These are phyloP conservation scores for Zaprionus vittiger DNA, from an alignment of 1,140 invertebrate genomes.

Conservation along the genomic window DNA sequence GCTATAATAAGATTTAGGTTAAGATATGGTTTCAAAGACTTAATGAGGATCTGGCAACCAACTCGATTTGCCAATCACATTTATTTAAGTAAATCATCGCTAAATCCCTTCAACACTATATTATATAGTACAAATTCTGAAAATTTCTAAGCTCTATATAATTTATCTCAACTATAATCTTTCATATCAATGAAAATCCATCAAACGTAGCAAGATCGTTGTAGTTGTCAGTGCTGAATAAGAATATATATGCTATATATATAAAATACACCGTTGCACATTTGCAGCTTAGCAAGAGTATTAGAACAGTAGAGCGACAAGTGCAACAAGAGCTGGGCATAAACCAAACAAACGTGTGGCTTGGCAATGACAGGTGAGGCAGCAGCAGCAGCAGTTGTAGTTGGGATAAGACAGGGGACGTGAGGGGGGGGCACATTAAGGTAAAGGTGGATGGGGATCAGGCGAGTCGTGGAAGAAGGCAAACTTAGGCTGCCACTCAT, in stretches of 20 bases:
- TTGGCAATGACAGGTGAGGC: constrained; percentile 52
- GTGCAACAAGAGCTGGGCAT: constrained; percentile 18
- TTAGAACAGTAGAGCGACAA: constrained; percentile 6
- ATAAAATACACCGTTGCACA: not conserved
- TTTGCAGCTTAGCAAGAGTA: not conserved
- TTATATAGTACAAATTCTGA: not conserved
- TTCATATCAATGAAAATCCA: not conserved
- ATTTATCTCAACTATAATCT: too few species aligned
- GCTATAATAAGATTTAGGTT: too few species aligned
- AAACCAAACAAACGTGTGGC: constrained; percentile 53
- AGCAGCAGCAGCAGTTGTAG: too few species aligned
- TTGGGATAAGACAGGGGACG: not conserved
- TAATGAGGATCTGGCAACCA: too few species aligned
- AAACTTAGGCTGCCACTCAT: constrained; percentile 74
- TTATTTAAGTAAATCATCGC: too few species aligned
- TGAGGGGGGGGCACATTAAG: not conserved
- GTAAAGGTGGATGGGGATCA: not conserved
- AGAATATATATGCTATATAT: not conserved
- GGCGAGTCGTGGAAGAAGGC: not conserved
- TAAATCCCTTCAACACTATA: too few species aligned
- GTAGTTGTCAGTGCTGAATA: not conserved
- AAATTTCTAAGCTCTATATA: too few species aligned
- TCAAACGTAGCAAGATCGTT: not conserved
- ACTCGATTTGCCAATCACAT: too few species aligned
- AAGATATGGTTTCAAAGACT: too few species aligned